Conservation (phyloP, 2,797 vertebrate genomes). For the Hemibagrus guttatus region DNA sequence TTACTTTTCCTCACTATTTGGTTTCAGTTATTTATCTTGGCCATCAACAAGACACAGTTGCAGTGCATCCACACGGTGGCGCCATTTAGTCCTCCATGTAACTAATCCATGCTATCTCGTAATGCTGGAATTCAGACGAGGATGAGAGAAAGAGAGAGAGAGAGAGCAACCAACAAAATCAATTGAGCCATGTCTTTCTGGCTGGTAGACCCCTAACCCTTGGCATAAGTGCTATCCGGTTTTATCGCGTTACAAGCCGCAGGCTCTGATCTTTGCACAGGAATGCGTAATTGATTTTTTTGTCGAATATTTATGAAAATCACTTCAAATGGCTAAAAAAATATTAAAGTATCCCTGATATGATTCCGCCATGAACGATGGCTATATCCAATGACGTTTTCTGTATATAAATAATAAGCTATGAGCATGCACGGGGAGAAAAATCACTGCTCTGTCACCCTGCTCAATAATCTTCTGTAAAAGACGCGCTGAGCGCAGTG, state of each 20-base stretch:
- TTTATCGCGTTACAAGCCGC: not conserved
- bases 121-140: not conserved
- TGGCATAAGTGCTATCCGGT: not conserved
- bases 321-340: not conserved
- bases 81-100: not conserved
- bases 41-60: not conserved
- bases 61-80: conserved; percentile 16
- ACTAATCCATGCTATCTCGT: not conserved
- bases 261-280: not conserved
- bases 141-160: not conserved
- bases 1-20: not conserved
- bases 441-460: conserved; percentile 35
- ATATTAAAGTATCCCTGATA: not conserved
- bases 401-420: not conserved
- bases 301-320: not conserved
- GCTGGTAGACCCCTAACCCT: not conserved
- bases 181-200: not conserved
- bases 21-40: not conserved
- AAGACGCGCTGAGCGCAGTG: conserved; percentile 12
- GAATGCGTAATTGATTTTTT: not conserved
- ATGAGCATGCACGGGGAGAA: not conserved
- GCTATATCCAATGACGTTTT: not conserved
- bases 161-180: not conserved
- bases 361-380: not conserved
- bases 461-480: conserved; percentile 14